Conservation (phyloP, 30 jellyfish, hydroid and myxozoan species). For the Turritopsis rubra region DNA sequence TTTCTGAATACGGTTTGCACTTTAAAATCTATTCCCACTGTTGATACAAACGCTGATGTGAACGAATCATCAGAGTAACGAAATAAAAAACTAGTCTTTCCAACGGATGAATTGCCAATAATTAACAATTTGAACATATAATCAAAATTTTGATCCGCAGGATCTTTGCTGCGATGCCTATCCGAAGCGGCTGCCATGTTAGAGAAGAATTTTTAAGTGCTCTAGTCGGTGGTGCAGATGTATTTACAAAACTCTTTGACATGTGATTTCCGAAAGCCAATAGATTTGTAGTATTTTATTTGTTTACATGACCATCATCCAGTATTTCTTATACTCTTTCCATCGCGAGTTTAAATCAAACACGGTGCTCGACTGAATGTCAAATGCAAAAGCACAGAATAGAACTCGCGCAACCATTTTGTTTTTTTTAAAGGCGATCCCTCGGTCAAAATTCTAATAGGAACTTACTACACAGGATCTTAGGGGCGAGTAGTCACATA, state of each 20-base stretch:
- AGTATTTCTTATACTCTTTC: neutral
- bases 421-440: neutral
- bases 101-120: conserved; percentile 92
- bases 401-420: neutral
- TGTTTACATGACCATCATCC: neutral
- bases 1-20: conserved; percentile 92
- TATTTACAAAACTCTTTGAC: neutral
- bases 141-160: conserved; percentile 98
- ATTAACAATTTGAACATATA: conserved; percentile 86
- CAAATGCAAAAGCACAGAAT: neutral
- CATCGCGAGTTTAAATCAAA: neutral
- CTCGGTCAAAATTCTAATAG: too few species aligned
- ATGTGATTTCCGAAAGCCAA: conserved; percentile 9
- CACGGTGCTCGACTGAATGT: neutral
- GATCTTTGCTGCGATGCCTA: conserved; percentile 91
- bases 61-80: conserved; percentile 94
- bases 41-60: conserved; percentile 95
- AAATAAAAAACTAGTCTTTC: conserved; percentile 91
- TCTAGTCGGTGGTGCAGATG: conserved; percentile 25
- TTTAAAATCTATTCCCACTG: conserved; percentile 95
- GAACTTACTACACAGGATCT: too few species aligned
- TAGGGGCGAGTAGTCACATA: too few species aligned
- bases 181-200: conserved; percentile 93
- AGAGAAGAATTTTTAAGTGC: conserved; percentile 18
- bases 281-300: neutral